Percentiles rank a stretch among this genome's conserved stretches.
Conservation (phyloP, 2,113 vertebrate genomes). For the Eptesicus fuscus region DNA sequence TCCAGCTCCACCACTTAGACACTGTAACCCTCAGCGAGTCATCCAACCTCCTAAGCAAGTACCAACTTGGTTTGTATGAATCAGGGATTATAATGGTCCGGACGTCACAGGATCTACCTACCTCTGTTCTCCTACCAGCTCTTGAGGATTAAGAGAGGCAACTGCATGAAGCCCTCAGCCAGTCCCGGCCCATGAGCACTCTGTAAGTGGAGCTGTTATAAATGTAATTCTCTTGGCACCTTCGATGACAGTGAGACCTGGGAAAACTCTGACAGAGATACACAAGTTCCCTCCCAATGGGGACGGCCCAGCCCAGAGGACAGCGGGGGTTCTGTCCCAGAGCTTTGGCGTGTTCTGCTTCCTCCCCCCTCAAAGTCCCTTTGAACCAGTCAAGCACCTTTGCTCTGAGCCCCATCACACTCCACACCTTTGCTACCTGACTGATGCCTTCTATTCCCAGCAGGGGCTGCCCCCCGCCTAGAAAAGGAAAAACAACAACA, state of each 20-base stretch:
- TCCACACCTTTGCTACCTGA: not conserved
- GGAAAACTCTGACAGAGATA: not conserved
- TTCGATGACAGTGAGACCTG: not conserved
- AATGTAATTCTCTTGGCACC: conserved; percentile 37
- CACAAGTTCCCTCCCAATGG: not conserved
- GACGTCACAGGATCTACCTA: not conserved
- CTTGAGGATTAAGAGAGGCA: conserved; percentile 24
- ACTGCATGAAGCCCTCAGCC: not conserved
- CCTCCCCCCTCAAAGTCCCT: not conserved
- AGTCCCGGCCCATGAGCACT: not conserved
- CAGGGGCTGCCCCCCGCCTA: not conserved
- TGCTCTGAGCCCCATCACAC: not conserved
- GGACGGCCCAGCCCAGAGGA: not conserved
- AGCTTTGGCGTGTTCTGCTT: not conserved
- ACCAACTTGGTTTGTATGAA: not conserved
- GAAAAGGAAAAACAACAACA: not conserved
- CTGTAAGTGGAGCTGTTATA: not conserved
- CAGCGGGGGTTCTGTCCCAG: not conserved
- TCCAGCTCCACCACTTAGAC: not conserved
- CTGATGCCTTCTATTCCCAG: not conserved
- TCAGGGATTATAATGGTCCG: not conserved
- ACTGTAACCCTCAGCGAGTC: not conserved
- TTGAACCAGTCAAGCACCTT: not conserved
- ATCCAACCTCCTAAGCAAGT: not conserved
- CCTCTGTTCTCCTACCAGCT: conserved; percentile 8